These are phyloP conservation scores for Mycetomoellerius zeteki DNA, from an alignment of 1,140 invertebrate genomes.

Conservation along the genomic window DNA sequence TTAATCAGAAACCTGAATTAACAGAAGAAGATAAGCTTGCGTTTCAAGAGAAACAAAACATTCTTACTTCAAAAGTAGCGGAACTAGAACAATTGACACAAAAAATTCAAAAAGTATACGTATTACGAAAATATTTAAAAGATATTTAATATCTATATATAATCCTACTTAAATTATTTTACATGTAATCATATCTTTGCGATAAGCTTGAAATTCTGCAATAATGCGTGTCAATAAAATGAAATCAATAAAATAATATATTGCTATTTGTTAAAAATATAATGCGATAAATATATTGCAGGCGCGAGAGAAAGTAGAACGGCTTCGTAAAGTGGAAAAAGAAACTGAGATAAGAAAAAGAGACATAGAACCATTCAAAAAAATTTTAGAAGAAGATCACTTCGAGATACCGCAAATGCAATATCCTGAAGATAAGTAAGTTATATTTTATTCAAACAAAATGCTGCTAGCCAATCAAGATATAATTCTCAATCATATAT, in stretches of 20 bases:
- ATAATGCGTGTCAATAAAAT: background rate
- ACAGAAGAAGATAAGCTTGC: slow-evolving; percentile 79
- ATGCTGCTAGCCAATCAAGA: background rate
- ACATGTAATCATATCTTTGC: background rate
- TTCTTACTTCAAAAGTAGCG: slow-evolving; percentile 78
- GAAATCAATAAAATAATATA: background rate
- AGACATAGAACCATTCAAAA: slow-evolving; percentile 1
- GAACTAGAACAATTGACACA: slow-evolving; percentile 83
- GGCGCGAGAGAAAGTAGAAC: slow-evolving; percentile 33
- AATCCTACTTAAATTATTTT: slow-evolving; percentile 10
- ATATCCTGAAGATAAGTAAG: slow-evolving; percentile 82
- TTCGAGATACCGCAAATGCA: slow-evolving; percentile 78
- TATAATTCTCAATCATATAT: background rate
- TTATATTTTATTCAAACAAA: slow-evolving; percentile 35
- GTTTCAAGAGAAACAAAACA: slow-evolving; percentile 78
- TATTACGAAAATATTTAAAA: slow-evolving; percentile 63
- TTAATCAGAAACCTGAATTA: slow-evolving; percentile 82
- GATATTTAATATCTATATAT: background rate
- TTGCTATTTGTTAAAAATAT: slow-evolving; percentile 4
- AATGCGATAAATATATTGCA: slow-evolving; percentile 22
- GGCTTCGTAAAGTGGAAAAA: background rate
- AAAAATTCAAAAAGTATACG: slow-evolving; percentile 76
- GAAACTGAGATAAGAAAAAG: slow-evolving; percentile 1
- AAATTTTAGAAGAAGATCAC: slow-evolving; percentile 51
- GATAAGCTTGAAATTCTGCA: background rate